Conservation (phyloP, 2,113 vertebrate genomes). For the Azemiops feae region DNA sequence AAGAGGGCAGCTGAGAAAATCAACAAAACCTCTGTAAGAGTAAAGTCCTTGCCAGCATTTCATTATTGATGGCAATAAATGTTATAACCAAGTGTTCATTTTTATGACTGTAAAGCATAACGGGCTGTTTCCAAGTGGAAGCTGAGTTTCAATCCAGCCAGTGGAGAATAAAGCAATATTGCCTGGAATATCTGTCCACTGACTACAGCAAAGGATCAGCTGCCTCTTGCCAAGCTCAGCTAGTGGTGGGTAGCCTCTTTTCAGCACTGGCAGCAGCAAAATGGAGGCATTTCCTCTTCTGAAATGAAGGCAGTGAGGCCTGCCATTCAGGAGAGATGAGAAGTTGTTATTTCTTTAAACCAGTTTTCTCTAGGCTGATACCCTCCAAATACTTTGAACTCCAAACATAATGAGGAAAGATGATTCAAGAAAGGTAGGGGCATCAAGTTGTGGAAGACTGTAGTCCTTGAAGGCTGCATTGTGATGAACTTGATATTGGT, state of each 20-base stretch:
- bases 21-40: slow-evolving; percentile 11
- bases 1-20: slow-evolving; percentile 23
- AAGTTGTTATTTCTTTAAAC: background rate
- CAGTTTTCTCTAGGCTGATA: background rate
- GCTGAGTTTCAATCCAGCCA: slow-evolving; percentile 17
- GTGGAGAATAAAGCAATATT: slow-evolving; percentile 51
- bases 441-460: background rate
- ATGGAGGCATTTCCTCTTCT: background rate
- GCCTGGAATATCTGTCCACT: slow-evolving; percentile 30
- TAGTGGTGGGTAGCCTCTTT: background rate
- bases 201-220: slow-evolving; percentile 5
- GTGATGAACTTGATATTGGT: background rate
- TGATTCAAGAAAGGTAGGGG: too few species aligned
- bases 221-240: slow-evolving; percentile 8
- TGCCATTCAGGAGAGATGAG: background rate
- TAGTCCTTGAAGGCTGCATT: background rate
- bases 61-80: slow-evolving; percentile 57
- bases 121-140: slow-evolving; percentile 50
- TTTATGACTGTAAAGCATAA: slow-evolving; percentile 45
- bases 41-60: slow-evolving; percentile 35
- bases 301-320: background rate
- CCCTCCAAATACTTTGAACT: background rate
- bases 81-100: slow-evolving; percentile 33
- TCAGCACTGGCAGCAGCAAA: background rate
- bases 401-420: background rate